Percentiles rank a stretch among this genome's conserved stretches.
phyloP scores from a whole-genome alignment of 2,888 invertebrate species.

The Drosophila anomelani region DNA sequence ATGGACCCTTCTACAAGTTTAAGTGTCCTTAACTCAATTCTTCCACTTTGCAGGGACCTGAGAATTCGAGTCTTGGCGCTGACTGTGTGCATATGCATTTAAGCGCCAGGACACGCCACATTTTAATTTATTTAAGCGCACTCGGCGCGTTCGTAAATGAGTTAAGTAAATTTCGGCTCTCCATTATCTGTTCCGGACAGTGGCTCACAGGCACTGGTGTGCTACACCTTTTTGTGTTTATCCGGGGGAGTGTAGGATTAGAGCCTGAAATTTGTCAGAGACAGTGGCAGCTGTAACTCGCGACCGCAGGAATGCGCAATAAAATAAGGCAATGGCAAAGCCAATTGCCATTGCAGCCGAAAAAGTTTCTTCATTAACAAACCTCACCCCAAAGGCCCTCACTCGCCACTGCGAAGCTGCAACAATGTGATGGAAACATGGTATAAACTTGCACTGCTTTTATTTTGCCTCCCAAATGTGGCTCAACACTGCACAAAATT shows the following conservation, averaged over 20 bases:
- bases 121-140: slow-evolving; percentile 78
- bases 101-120: slow-evolving; percentile 72
- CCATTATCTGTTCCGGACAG: slow-evolving; percentile 25
- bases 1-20: background rate
- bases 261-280: slow-evolving; percentile 53
- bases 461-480: slow-evolving; percentile 6
- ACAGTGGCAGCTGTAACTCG: slow-evolving; percentile 13
- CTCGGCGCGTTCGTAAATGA: slow-evolving; percentile 63
- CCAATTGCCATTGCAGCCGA: slow-evolving; percentile 12
- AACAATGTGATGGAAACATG: slow-evolving; percentile 56
- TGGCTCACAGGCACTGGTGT: background rate
- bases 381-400: background rate
- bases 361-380: slow-evolving; percentile 62
- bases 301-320: slow-evolving; percentile 37
- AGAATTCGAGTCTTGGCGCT: background rate
- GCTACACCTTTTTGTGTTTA: slow-evolving; percentile 20
- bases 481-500: background rate
- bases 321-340: slow-evolving; percentile 18
- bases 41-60: slow-evolving; percentile 4
- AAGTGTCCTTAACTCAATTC: background rate
- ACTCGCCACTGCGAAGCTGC: slow-evolving; percentile 19
- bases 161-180: slow-evolving; percentile 66
- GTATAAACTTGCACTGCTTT: slow-evolving; percentile 57
- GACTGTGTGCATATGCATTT: slow-evolving; percentile 40
- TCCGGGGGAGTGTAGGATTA: slow-evolving; percentile 35